phyloP scores from a whole-genome alignment of 2,113 vertebrate genomes.

The Hemichromis elongatus region DNA sequence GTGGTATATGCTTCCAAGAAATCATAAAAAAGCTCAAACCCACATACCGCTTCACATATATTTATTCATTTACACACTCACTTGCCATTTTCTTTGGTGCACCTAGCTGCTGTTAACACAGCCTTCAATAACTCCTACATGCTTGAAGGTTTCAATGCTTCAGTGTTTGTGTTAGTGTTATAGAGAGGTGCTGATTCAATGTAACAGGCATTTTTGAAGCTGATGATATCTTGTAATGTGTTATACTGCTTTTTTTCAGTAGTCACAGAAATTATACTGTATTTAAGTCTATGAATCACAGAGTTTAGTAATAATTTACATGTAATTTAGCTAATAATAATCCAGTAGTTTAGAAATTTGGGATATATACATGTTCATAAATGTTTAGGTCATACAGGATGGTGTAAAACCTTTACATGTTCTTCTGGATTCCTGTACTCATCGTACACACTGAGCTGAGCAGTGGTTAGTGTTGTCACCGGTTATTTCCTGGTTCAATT shows the following conservation, averaged over 20 bases:
- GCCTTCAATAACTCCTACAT: background rate
- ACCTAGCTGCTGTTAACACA: background rate
- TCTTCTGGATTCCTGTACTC: background rate
- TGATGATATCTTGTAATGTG: background rate
- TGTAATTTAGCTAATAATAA: background rate
- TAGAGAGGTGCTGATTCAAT: background rate
- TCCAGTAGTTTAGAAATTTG: background rate
- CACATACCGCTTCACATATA: background rate
- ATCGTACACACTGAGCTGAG: background rate
- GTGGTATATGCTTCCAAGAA: background rate
- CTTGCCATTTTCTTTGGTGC: background rate
- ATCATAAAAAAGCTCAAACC: background rate
- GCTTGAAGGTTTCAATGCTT: background rate
- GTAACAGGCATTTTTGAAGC: background rate
- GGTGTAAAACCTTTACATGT: background rate
- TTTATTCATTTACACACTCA: background rate
- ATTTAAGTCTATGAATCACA: background rate
- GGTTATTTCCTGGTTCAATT: background rate
- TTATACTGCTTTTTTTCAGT: background rate
- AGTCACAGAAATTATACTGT: background rate
- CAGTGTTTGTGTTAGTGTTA: background rate
- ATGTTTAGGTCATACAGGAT: background rate
- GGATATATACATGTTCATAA: background rate
- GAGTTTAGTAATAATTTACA: background rate
- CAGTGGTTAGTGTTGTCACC: background rate